Conservation (phyloP, 2,113 vertebrate genomes). For the Tricholaema leucomelas region DNA sequence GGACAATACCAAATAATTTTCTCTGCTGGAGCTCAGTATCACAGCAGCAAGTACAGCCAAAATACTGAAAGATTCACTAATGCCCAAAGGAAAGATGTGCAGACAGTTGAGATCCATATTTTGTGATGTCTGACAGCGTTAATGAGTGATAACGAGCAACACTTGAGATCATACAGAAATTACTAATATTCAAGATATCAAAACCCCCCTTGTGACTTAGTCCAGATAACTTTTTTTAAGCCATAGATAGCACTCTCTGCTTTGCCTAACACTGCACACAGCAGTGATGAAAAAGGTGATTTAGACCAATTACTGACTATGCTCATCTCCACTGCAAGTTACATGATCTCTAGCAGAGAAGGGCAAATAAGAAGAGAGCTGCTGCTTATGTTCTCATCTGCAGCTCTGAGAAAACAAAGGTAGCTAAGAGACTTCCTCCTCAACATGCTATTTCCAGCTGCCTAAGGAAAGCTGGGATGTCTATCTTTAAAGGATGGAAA, state of each 20-base stretch:
- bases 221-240: background rate
- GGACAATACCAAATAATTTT: background rate
- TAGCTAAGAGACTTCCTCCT: background rate
- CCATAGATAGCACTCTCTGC: background rate
- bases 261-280: background rate
- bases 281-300: background rate
- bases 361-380: background rate
- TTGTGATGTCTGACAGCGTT: constrained; percentile 12
- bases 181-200: background rate
- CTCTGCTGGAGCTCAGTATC: background rate
- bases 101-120: constrained; percentile 6
- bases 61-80: background rate
- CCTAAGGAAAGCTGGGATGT: background rate
- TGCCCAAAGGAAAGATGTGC: background rate
- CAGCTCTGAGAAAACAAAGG: background rate
- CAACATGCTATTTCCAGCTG: background rate
- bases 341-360: background rate
- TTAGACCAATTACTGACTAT: background rate
- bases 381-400: background rate
- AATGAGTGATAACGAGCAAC: constrained; percentile 28
- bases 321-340: background rate
- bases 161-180: constrained; percentile 4
- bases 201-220: background rate
- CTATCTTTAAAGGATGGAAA: background rate
- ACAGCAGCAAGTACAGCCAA: background rate